Conservation (phyloP, 2,888 invertebrate species). For the Hyposoter didymator region DNA sequence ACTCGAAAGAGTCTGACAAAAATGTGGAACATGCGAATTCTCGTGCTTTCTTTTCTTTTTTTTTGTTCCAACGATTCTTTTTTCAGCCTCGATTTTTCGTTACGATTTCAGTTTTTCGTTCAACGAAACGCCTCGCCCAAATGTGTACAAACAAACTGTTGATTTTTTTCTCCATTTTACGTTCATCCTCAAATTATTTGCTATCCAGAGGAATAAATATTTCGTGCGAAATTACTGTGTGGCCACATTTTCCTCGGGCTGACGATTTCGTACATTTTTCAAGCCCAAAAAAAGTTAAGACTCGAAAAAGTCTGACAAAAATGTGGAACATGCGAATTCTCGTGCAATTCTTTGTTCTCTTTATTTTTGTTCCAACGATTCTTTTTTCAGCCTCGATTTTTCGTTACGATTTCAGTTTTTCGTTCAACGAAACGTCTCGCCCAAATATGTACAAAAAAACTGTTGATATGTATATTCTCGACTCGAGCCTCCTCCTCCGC, state of each 20-base stretch:
- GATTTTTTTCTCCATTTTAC: too few relatives aligned
- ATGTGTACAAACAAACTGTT: slow-evolving; percentile 11
- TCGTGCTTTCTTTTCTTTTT: background rate
- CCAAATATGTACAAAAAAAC: background rate
- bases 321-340: background rate
- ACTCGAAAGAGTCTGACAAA: background rate
- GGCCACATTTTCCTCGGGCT: background rate
- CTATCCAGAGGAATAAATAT: background rate
- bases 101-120: background rate
- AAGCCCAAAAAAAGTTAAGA: too few relatives aligned
- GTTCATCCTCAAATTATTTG: background rate
- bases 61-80: slow-evolving; percentile 13
- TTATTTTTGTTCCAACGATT: slow-evolving; percentile 5
- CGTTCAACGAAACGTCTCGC: background rate
- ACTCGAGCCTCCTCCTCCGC: background rate
- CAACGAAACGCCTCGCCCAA: background rate
- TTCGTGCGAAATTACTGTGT: background rate
- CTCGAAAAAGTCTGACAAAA: background rate
- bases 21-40: background rate
- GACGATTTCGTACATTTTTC: background rate
- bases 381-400: background rate
- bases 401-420: background rate
- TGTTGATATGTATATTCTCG: slow-evolving; percentile 38
- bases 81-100: background rate
- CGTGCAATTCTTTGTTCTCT: background rate